Base-by-base conservation (phyloP, 2,797 vertebrate genomes). In the Cirrhinus molitorella region DNA sequence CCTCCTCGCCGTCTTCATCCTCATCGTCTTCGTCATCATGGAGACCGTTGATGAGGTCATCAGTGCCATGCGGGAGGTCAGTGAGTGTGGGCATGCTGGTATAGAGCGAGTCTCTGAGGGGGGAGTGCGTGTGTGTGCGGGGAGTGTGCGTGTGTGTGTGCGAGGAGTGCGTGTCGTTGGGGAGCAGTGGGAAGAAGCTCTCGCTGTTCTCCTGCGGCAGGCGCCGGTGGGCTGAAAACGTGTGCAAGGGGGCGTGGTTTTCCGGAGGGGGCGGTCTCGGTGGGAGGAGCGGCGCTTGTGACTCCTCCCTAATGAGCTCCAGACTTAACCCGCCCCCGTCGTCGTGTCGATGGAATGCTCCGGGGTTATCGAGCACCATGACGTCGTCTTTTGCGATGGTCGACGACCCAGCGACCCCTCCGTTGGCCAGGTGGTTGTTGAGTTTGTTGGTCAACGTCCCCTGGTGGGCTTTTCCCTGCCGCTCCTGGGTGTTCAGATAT, bases 21-120 rank as follows among this genome's bases (percentile, higher is more conserved):
- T 94, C 88, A 19, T 94, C 94, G 4, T 94, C 97, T 86, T 96
- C 95, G 92, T 98, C 96, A 86, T 95, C 96, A 89, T 94, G 93
- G 89, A 93, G 88, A 9, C 93, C 91, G 79, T 93, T 91, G 1
- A 92, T 92, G 80, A 86, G 76, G 80, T 95, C 95, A 17, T 73
- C 68, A 11, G 82, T 81, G 0, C 92, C 83, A 23, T 95, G 90
- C 0, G 96, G 95, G 91, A 96, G 95, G 88, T 97, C 97, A 10
- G 96, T 96, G 91, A 99, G 94, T 0, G 96, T 95, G 0, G 98
- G 98, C 98, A 99, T 98, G 94, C 98, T 99, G 92, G 98, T 98
- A 90, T 98, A 99, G 86, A 99, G 96, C 77, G 98, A 98, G 96
- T 99, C 98, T 96, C 97, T 96, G 89, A 96, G 97, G 55, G 96